Base-by-base conservation (phyloP, 2,888 invertebrate species). In the Drosophila subsilvestris region DNA sequence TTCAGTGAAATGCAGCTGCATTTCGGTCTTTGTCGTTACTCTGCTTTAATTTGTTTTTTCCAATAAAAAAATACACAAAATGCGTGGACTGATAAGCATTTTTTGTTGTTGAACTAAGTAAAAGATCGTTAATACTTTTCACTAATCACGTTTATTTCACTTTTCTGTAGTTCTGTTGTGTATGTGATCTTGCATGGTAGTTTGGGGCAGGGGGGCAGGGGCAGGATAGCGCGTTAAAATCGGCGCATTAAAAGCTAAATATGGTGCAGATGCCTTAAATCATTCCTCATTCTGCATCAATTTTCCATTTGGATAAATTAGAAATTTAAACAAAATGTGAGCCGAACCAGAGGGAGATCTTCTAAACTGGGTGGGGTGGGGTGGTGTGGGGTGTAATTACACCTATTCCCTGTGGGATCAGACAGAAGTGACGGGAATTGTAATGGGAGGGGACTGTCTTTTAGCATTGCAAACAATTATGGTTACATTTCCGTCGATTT, bases 121-220 rank as follows among this genome's bases (percentile, higher is more conserved):
- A 18, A n/a, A 12, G 14, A 53, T 71, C 55, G 53, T 50, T 76
- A 18, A 42, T 63, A 70, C 63, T 72, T 71, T 82, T 82, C 79
- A 86, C 82, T 82, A 82, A 82, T 86, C 82, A 82, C 86, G 83
- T 82, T 86, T 82, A 86, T 82, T 82, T 86, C 66, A 79, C 72
- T 56, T 60, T 76, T 76, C 63, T 75, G 79, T 85, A 75, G 80
- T 80, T 79, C 56, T 73, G 50, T 72, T 76, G 63, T 69, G 61
- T 78, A 44, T 68, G 55, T 62, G 66, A 74, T 68, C 80, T 60
- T 74, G 56, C 74, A 71, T 83, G 77, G 61, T 63, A 48, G 63
- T 37, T 62, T 25, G 63, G 59, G 14, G 37, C 2, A 37, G n/a
- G 37, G 37, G 6, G 14, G 2, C 5, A 4, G 5, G 32, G 32